These are phyloP conservation scores for Laterallus jamaicensis DNA, from an alignment of 2,113 vertebrate species.

Conservation along the genomic window DNA sequence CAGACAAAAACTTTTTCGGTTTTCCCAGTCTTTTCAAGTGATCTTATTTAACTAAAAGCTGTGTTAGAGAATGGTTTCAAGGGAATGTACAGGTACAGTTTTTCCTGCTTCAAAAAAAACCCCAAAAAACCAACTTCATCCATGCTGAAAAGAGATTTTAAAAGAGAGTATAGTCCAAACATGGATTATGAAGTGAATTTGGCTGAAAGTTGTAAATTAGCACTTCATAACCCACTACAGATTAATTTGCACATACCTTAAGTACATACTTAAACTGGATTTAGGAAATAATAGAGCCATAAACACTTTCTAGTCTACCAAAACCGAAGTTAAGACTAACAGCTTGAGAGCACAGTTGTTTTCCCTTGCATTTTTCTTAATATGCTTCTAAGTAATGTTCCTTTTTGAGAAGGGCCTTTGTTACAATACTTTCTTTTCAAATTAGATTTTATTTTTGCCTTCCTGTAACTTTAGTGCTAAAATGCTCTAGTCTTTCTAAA, in stretches of 20 bases:
- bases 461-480: not conserved
- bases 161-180: not conserved
- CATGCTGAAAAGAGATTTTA: not conserved
- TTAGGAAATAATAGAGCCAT: not conserved
- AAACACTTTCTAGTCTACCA: not conserved
- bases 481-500: not conserved
- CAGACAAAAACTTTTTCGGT: not conserved
- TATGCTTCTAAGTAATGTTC: not conserved
- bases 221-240: not conserved
- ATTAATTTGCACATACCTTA: not conserved
- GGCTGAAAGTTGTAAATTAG: not conserved
- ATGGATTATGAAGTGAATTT: not conserved
- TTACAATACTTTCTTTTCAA: not conserved
- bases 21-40: not conserved
- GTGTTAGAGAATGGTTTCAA: not conserved
- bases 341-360: not conserved
- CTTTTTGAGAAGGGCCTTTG: not conserved
- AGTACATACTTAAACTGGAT: not conserved
- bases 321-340: not conserved
- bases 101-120: not conserved
- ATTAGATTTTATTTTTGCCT: not conserved
- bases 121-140: not conserved
- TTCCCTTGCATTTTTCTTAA: not conserved
- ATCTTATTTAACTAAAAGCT: not conserved
- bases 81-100: not conserved